These are phyloP conservation scores for Itoplectis maculator DNA, from an alignment of 2,888 invertebrate species.

Conservation along the genomic window DNA sequence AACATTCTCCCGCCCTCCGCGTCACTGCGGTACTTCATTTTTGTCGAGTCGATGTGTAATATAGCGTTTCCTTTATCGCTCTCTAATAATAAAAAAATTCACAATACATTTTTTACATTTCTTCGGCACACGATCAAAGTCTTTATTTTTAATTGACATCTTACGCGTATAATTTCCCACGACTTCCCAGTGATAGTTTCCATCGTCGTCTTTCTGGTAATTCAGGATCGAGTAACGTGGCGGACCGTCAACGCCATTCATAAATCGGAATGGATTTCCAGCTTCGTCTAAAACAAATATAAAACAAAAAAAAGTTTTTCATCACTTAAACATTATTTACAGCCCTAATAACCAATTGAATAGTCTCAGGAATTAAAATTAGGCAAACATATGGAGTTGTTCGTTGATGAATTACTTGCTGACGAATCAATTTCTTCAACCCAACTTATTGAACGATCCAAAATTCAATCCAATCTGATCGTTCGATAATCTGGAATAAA, in stretches of 20 bases:
- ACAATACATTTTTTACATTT: no score
- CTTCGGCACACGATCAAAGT: no score
- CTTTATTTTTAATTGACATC: no score
- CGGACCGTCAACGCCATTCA: conserved; percentile 85
- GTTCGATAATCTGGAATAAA: no score
- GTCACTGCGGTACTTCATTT: conserved; percentile 80
- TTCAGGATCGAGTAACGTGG: conserved; percentile 86
- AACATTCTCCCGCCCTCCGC: conserved; percentile 69
- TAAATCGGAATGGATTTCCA: conserved; percentile 84
- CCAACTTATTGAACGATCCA: no score
- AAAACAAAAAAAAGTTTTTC: not conserved
- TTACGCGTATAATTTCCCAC: conserved; percentile 85
- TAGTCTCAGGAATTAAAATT: no score
- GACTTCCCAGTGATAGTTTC: conserved; percentile 83
- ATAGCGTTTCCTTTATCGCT: conserved; percentile 78
- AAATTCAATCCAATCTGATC: no score
- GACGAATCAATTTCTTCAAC: no score
- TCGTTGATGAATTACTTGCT: no score
- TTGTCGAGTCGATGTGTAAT: conserved; percentile 79
- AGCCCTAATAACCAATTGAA: no score
- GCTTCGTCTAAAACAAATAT: conserved; percentile 83
- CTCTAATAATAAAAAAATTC: no score
- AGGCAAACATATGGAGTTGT: no score
- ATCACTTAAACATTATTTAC: not conserved
- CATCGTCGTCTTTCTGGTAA: conserved; percentile 81